A percentile compares a stretch with the other conserved stretches of the same genome.
These are phyloP conservation scores for Coreius guichenoti DNA, from an alignment of 2,797 vertebrate genomes.

Conservation along the genomic window DNA sequence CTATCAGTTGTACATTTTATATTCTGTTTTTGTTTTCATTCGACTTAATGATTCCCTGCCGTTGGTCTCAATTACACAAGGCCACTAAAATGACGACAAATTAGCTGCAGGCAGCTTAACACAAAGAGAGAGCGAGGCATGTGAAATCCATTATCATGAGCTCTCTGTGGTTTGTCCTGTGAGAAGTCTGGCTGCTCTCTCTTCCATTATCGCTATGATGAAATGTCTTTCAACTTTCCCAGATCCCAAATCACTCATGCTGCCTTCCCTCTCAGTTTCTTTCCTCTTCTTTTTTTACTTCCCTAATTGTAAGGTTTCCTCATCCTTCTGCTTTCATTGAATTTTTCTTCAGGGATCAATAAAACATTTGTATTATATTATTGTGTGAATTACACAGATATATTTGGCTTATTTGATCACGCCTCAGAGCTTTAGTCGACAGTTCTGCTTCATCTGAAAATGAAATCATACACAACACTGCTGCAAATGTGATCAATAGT, in stretches of 20 bases:
- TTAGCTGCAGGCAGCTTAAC: slow-evolving; percentile 37
- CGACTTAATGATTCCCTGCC: slow-evolving; percentile 12
- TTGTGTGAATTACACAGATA: slow-evolving; percentile 26
- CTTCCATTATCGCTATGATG: slow-evolving; percentile 69
- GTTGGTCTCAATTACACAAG: neutral
- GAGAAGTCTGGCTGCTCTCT: slow-evolving; percentile 73
- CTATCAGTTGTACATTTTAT: slow-evolving; percentile 12
- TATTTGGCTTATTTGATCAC: neutral
- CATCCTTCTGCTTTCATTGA: slow-evolving; percentile 35
- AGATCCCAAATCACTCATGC: slow-evolving; percentile 48
- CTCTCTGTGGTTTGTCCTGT: slow-evolving; percentile 77
- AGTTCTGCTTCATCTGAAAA: slow-evolving; percentile 3
- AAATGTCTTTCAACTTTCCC: slow-evolving; percentile 72
- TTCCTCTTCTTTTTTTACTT: slow-evolving; percentile 24
- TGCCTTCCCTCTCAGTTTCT: slow-evolving; percentile 28
- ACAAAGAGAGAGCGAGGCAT: slow-evolving; percentile 70
- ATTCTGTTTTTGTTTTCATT: slow-evolving; percentile 33
- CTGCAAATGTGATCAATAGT: slow-evolving; percentile 5
- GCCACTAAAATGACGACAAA: slow-evolving; percentile 34
- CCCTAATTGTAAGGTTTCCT: slow-evolving; percentile 43
- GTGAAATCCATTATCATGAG: slow-evolving; percentile 88
- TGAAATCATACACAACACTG: neutral
- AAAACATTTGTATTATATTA: slow-evolving; percentile 34
- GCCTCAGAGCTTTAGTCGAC: neutral
- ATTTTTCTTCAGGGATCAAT: slow-evolving; percentile 29